phyloP scores from a whole-genome alignment of 2,113 vertebrate genomes.

The Phylloscopus trochiloides region DNA sequence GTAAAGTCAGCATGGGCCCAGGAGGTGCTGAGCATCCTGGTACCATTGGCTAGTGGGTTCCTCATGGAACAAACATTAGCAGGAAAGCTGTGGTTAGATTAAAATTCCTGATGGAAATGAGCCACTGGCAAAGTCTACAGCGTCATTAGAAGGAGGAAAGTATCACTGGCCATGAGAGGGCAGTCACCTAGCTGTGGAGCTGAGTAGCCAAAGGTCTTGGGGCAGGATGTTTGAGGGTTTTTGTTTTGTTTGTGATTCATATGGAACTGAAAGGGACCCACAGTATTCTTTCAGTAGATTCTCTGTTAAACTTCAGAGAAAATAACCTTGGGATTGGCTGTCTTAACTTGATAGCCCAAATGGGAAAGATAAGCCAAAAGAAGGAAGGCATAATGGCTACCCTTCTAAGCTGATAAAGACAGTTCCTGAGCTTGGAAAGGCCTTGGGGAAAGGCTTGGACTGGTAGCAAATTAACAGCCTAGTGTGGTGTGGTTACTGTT shows the following conservation, averaged over 20 bases:
- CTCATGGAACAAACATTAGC: not conserved
- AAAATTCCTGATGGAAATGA: not conserved
- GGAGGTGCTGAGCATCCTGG: not conserved
- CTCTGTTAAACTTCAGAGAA: not conserved
- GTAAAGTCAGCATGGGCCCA: not conserved
- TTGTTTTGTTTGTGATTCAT: not conserved
- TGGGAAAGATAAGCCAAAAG: not conserved
- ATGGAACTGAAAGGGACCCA: not conserved
- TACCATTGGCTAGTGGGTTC: rapidly evolving
- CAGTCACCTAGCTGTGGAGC: not conserved
- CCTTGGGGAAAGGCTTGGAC: not conserved
- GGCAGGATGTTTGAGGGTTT: not conserved
- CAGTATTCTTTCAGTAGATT: not conserved
- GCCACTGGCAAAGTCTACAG: not conserved
- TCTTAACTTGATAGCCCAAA: not conserved
- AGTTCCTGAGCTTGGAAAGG: not conserved
- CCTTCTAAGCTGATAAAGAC: not conserved
- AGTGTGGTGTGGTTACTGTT: not conserved
- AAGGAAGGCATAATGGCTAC: not conserved
- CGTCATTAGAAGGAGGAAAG: not conserved
- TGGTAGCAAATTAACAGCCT: not conserved
- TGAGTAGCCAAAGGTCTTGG: not conserved
- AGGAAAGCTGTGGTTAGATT: not conserved
- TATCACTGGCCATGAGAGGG: not conserved
- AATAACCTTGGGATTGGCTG: not conserved